These are phyloP conservation scores for Drosophila persimilis DNA, from an alignment of 1,140 invertebrate species.

Conservation along the genomic window DNA sequence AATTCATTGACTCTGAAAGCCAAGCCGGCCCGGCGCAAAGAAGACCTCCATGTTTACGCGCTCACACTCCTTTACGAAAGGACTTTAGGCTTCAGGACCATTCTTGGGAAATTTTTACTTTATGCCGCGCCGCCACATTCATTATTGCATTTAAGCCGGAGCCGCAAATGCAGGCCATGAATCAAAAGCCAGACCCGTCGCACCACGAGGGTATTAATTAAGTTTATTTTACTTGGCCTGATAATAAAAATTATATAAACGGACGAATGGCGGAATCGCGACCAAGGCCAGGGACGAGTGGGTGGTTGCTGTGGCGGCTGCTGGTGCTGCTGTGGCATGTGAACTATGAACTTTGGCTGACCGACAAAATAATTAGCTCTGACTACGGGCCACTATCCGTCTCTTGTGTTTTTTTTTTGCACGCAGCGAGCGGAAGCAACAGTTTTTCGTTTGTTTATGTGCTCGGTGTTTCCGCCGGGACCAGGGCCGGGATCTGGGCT, in stretches of 20 bases:
- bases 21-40: neutral
- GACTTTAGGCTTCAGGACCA: neutral
- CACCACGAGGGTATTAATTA: conserved; percentile 63
- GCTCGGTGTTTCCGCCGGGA: conserved; percentile 38
- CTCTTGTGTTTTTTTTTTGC: conserved; percentile 2
- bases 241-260: conserved; percentile 71
- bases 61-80: conserved; percentile 25
- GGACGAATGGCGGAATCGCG: conserved; percentile 17
- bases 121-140: conserved; percentile 42
- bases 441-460: conserved; percentile 75
- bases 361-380: conserved; percentile 80
- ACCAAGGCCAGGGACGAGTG: conserved; percentile 9
- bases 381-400: conserved; percentile 9
- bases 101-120: conserved; percentile 17
- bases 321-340: conserved; percentile 50
- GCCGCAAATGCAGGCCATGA: conserved; percentile 65
- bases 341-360: conserved; percentile 77
- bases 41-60: conserved; percentile 11
- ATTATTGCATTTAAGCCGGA: conserved; percentile 65
- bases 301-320: conserved; percentile 12
- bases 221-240: conserved; percentile 72
- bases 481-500: neutral
- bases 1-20: conserved; percentile 35
- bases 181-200: conserved; percentile 51
- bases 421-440: conserved; percentile 64